A percentile compares a stretch with the other conserved stretches of the same genome.
Conservation (phyloP, 1,140 invertebrate genomes). For the Amyelois transitella region DNA sequence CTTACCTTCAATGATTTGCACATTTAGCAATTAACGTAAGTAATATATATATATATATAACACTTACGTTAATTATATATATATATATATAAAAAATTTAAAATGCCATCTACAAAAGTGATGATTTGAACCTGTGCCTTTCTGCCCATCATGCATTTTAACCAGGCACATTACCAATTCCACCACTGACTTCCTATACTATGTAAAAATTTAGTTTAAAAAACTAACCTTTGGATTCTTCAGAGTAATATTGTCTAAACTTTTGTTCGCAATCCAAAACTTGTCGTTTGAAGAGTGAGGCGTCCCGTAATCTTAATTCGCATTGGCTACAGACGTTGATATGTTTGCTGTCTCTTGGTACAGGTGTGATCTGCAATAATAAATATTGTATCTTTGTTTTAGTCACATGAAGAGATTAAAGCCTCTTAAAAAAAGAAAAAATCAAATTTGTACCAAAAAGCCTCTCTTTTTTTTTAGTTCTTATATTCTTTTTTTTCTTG, state of each 20-base stretch:
- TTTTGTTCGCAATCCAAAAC: conserved; percentile 29
- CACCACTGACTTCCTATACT: not conserved
- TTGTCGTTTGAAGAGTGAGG: conserved; percentile 28
- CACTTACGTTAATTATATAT: not conserved
- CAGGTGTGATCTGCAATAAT: conserved; percentile 17
- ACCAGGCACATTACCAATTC: too few relatives aligned
- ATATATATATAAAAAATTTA: not conserved
- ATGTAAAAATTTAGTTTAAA: not conserved
- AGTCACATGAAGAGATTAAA: too few relatives aligned
- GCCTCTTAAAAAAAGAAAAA: too few relatives aligned
- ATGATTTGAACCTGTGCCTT: too few relatives aligned
- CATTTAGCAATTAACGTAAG: too few relatives aligned
- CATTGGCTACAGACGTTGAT: conserved; percentile 40
- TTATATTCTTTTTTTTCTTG: too few relatives aligned
- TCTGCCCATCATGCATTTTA: too few relatives aligned
- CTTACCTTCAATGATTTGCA: too few relatives aligned
- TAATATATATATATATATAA: not conserved
- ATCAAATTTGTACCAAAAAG: too few relatives aligned
- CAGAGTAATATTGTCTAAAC: conserved; percentile 11
- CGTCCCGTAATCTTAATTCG: conserved; percentile 30
- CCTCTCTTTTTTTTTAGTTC: too few relatives aligned
- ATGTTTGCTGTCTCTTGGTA: conserved; percentile 2
- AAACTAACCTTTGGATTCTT: not conserved
- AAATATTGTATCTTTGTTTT: not conserved
- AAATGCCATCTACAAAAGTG: not conserved